Evolutionary conservation across 2,797 vertebrate species (phyloP).

Genomic region (Gymnothorax javanicus): DNA sequence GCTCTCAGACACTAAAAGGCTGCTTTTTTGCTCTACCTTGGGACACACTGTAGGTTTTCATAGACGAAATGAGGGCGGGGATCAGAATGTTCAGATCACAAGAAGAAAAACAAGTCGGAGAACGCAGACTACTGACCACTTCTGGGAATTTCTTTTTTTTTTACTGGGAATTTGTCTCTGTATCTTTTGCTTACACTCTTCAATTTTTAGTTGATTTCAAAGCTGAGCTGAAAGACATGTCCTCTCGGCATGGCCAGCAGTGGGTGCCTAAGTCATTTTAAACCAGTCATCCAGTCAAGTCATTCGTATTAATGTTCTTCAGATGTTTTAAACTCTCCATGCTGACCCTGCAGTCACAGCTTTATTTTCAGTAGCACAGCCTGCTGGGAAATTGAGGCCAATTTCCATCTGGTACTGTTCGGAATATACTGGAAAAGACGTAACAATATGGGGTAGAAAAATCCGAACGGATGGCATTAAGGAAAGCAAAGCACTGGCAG

Average conservation of each 20-base stretch:
- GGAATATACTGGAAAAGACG: conserved; percentile 3
- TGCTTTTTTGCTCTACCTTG: background rate
- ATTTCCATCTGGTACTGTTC: conserved; percentile 11
- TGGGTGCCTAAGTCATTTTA: background rate
- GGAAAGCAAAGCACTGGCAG: background rate
- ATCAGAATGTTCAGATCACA: conserved; percentile 6
- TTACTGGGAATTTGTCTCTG: background rate
- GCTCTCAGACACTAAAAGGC: background rate
- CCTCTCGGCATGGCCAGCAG: background rate
- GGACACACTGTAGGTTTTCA: conserved; percentile 21
- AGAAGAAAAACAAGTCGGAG: background rate
- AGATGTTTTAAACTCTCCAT: background rate
- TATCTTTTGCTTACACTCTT: background rate
- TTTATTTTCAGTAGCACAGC: conserved; percentile 1
- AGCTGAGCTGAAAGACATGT: background rate
- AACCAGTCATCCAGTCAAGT: background rate
- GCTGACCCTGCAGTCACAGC: background rate
- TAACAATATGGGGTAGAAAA: background rate
- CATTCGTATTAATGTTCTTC: background rate
- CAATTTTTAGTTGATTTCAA: conserved; percentile 14
- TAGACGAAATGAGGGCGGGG: background rate
- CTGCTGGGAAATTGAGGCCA: conserved; percentile 24
- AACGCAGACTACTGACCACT: background rate
- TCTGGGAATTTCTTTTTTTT: background rate
- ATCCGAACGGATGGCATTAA: too few relatives aligned